Base-by-base conservation (phyloP, 53 echinoderm and acorn worm genomes). In the Hippasteria phrygiana region DNA sequence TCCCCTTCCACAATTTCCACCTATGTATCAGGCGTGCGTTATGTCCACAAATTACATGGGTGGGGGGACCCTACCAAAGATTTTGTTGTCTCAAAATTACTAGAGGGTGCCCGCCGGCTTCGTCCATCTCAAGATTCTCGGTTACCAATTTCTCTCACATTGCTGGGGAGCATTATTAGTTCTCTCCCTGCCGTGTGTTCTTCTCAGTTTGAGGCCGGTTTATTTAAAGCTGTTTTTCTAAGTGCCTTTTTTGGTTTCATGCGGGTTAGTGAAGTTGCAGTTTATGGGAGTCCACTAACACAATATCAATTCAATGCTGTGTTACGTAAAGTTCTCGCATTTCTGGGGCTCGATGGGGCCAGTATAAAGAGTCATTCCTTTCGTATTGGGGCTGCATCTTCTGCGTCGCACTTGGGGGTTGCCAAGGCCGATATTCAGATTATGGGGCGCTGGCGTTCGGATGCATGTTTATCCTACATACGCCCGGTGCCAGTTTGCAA, bases 1-100 rank as follows among this genome's bases (percentile, higher is more conserved):
- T 47, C 87, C 48, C 73, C 87, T 1, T 51, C 46, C 9, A 73
- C 87, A 17, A 87, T 87, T 71, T 24, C 32, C 26, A 50, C 87
- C 10, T 50, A 33, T 50, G 38, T 87, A 18, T 48, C 87, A 4
- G 71, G 50, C 9, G n/a, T 72, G 11, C 4, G 71, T 22, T 73
- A 70, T 33, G 3, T 34, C 8, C 51, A 64, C 27, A 71, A 53
- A 14, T 33, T 34, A 31, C 50, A 10, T 1, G 73, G 42, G 5
- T 39, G 28, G 26, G 34, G 39, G 41, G 87, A 87, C 39, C 38
- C 66, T 10, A 47, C 71, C 33, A 73, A 72, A 11, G 24, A 50
- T 43, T 87, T 87, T 48, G 7, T 72, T 7, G 53, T 73, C 8
- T 31, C 12, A 10, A 63, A 72, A 11, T 17, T 87, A 40, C 48